These are phyloP conservation scores for Tragelaphus scriptus DNA, from an alignment of 2,113 vertebrate species.

Conservation along the genomic window DNA sequence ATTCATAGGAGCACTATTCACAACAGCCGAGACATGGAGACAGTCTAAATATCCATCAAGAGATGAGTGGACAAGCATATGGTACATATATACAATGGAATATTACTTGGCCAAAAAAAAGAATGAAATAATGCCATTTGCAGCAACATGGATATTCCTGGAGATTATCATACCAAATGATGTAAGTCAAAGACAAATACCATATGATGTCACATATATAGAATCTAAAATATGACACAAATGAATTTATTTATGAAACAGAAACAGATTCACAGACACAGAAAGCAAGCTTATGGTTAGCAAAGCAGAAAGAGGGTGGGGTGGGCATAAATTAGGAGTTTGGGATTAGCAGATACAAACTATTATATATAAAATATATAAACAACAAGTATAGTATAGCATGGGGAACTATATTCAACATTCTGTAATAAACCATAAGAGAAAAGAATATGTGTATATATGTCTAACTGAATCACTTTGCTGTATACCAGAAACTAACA, in stretches of 20 bases:
- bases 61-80: neutral
- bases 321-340: neutral
- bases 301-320: neutral
- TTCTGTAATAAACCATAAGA: neutral
- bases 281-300: neutral
- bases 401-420: neutral
- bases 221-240: neutral
- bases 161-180: neutral
- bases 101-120: neutral
- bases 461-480: neutral
- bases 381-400: neutral
- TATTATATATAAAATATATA: neutral
- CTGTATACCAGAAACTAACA: neutral
- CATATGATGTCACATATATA: neutral
- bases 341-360: neutral
- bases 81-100: neutral
- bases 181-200: neutral
- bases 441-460: neutral
- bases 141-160: neutral
- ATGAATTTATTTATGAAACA: neutral
- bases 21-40: neutral
- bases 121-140: neutral
- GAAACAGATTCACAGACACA: neutral
- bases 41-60: neutral
- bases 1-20: neutral